A percentile compares a stretch with the other conserved stretches of the same genome.
Evolutionary conservation across 2,888 invertebrate genomes (phyloP).

Genomic region (Caenorhabditis becei): DNA sequence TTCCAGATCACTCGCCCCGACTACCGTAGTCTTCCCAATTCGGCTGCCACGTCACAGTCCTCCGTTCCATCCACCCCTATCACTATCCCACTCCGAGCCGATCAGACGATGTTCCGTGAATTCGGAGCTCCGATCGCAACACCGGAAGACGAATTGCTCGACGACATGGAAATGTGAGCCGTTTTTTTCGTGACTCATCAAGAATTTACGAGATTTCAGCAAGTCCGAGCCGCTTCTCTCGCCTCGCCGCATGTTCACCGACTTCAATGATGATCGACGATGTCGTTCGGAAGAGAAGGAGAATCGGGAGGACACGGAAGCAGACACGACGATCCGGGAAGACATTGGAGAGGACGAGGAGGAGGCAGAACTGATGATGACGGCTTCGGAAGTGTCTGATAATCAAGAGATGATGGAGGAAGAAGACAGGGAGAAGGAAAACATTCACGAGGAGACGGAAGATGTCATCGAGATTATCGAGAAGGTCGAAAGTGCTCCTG

Average conservation of each 20-base stretch:
- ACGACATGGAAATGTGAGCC: conserved; percentile 48
- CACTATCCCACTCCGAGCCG: conserved; percentile 18
- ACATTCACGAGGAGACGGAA: neutral
- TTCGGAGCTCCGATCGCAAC: conserved; percentile 60
- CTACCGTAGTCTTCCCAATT: conserved; percentile 55
- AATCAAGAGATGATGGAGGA: neutral
- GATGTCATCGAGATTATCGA: conserved; percentile 9
- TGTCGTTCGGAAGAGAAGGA: conserved; percentile 40
- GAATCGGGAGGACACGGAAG: conserved; percentile 42
- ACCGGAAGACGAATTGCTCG: conserved; percentile 52
- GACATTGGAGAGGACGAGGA: conserved; percentile 21
- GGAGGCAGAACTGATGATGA: conserved; percentile 5
- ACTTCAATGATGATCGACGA: conserved; percentile 10
- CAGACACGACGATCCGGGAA: conserved; percentile 52
- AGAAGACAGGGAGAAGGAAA: conserved; percentile 17
- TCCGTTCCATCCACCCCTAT: conserved; percentile 51
- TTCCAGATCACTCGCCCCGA: conserved; percentile 63
- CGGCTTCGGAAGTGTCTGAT: conserved; percentile 14
- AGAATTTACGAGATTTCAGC: neutral
- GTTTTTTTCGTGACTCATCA: too few relatives aligned
- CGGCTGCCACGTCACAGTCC: conserved; percentile 42
- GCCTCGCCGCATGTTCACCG: conserved; percentile 25
- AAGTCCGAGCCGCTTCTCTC: conserved; percentile 49
- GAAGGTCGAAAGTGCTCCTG: conserved; percentile 41
- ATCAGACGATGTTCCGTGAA: conserved; percentile 36